Percentiles rank a stretch among this genome's conserved stretches.
phyloP scores from a whole-genome alignment of 2,113 vertebrate species.

The Helogale parvula region DNA sequence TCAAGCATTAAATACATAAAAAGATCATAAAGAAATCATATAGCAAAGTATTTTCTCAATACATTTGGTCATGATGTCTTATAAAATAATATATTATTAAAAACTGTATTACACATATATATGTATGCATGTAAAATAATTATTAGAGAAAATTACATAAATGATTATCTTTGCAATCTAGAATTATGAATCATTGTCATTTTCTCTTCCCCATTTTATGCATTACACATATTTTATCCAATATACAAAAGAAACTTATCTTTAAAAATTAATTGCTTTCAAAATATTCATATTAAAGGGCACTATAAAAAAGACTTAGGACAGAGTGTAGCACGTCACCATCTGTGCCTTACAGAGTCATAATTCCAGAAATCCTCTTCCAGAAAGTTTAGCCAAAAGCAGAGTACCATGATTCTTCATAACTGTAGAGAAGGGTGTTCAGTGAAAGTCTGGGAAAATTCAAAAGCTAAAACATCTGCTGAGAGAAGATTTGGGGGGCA shows the following conservation, averaged over 20 bases:
- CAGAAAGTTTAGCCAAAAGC: background rate
- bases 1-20: background rate
- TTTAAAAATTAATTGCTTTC: background rate
- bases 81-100: background rate
- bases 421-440: background rate
- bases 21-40: background rate
- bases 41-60: background rate
- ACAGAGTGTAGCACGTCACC: background rate
- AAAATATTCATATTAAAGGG: background rate
- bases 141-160: background rate
- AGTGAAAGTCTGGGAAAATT: background rate
- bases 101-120: background rate
- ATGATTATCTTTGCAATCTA: background rate
- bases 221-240: background rate
- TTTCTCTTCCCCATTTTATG: background rate
- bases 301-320: background rate
- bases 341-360: background rate
- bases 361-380: background rate
- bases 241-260: background rate
- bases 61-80: background rate
- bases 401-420: background rate
- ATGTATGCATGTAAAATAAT: background rate
- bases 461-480: background rate
- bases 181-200: background rate
- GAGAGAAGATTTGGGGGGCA: background rate